A percentile compares a stretch with the other conserved stretches of the same genome.
Evolutionary conservation across 2,888 invertebrate genomes (phyloP).

Genomic region (Dexiosoma caninum): DNA sequence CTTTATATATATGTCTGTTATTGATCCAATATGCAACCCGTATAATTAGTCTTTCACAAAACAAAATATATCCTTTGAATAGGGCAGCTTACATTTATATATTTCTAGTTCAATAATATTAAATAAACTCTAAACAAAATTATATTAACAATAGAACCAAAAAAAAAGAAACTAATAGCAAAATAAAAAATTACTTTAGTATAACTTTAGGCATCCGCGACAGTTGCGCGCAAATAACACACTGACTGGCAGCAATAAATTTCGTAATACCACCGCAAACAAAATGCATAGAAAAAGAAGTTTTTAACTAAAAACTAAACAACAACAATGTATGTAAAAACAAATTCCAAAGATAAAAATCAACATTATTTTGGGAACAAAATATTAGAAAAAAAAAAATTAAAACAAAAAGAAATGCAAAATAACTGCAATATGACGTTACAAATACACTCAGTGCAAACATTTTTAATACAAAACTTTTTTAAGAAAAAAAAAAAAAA

Average conservation of each 20-base stretch:
- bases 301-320: slow-evolving; percentile 10
- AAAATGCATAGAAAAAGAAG: slow-evolving; percentile 33
- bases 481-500: too few relatives aligned
- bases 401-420: background rate
- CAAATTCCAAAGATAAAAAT: slow-evolving; percentile 47
- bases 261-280: slow-evolving; percentile 37
- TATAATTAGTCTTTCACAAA: too few relatives aligned
- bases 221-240: slow-evolving; percentile 16
- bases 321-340: background rate
- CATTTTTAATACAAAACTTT: background rate
- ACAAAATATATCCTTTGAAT: too few relatives aligned
- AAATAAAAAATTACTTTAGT: slow-evolving; percentile 6
- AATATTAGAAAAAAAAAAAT: background rate
- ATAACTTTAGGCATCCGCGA: background rate
- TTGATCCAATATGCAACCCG: too few relatives aligned
- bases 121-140: background rate
- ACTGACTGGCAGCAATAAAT: slow-evolving; percentile 41
- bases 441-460: background rate
- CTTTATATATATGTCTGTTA: too few relatives aligned
- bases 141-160: background rate
- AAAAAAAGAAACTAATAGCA: background rate
- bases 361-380: slow-evolving; percentile 35
- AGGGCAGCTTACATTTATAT: too few relatives aligned
- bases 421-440: slow-evolving; percentile 39
- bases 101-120: background rate